Base-by-base conservation (phyloP, 2,888 invertebrate species). In the Zhengitettix transpicula region DNA sequence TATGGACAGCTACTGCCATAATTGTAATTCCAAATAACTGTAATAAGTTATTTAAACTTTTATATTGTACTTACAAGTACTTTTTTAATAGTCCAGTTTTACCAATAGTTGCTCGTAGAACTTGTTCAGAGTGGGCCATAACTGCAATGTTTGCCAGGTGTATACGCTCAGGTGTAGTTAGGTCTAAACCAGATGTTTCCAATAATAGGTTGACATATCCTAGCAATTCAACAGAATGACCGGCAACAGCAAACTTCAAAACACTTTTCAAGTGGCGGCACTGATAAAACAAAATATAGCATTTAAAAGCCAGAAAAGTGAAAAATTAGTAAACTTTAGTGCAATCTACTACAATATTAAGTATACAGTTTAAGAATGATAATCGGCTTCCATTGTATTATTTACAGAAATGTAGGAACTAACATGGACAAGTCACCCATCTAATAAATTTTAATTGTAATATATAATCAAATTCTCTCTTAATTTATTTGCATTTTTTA, bases 141-240 rank as follows among this genome's bases (percentile, higher is more conserved):
- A 84, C 76, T 55, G 81, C 81, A 67, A 84, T 75, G 71, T 83
- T 83, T 15, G 83, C 81, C 59, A 84, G 76, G 67, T 83, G 81
- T 65, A 81, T 79, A 67, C 79, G 77, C 59, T 83, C 83, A 16
- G 67, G 66, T 10, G 66, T 64, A 17, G 78, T 76, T 65, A 80
- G 73, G 10, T 82, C 80, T 67, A 80, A 74, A 64, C 79, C 79
- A 16, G 74, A 72, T 12, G 68, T 66, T 61, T 69, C 68, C 56
- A 71, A 69, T 40, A 75, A 66, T 42, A 82, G 72, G 60, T 78
- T 77, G 42, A 83, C 75, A 66, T 80, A 81, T 64, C 77, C 78
- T 64, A 83, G 71, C 58, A 83, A 73, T 65, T 83, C 81, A 40
- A 76, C 74, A 42, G 83, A 79, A 66, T 80, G 78, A 1, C 83